Evolutionary conservation across 1,140 invertebrate genomes (phyloP).

Genomic region (Pseudomyrmex flavicornis): DNA sequence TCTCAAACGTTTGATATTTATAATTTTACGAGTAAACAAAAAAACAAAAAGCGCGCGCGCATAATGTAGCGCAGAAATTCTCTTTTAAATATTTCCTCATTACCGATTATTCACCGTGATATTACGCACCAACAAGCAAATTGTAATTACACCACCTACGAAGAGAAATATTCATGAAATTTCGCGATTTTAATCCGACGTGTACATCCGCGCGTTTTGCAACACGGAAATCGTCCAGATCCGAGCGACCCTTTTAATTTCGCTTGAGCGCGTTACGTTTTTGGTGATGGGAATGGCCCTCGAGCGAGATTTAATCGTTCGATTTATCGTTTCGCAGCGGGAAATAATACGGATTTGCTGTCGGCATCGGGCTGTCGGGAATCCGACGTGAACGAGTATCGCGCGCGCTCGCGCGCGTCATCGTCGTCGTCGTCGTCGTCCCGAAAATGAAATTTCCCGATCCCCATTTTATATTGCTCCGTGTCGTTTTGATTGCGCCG

Average conservation of each 20-base stretch:
- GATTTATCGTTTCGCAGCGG: constrained; percentile 54
- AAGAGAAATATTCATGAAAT: background rate
- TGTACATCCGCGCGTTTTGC: background rate
- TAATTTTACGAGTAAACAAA: too few relatives aligned
- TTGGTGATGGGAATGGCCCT: background rate
- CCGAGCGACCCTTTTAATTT: constrained; percentile 40
- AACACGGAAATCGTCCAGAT: background rate
- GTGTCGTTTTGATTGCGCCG: constrained; percentile 37
- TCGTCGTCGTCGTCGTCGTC: background rate
- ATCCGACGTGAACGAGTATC: constrained; percentile 17
- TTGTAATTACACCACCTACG: constrained; percentile 37
- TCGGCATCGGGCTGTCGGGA: constrained; percentile 1
- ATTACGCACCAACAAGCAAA: background rate
- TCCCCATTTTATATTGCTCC: constrained; percentile 7
- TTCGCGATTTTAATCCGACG: background rate
- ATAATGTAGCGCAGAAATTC: too few relatives aligned
- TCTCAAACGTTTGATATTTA: too few relatives aligned
- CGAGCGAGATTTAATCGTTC: constrained; percentile 60
- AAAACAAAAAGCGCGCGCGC: too few relatives aligned
- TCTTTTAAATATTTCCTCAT: background rate
- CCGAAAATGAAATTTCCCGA: constrained; percentile 43
- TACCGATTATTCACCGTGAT: background rate
- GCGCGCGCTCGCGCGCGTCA: background rate
- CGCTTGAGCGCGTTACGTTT: constrained; percentile 30
- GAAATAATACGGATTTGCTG: constrained; percentile 52